These are phyloP conservation scores for Chalcosyrphus nemorum DNA, from an alignment of 2,888 invertebrate genomes.

Conservation along the genomic window DNA sequence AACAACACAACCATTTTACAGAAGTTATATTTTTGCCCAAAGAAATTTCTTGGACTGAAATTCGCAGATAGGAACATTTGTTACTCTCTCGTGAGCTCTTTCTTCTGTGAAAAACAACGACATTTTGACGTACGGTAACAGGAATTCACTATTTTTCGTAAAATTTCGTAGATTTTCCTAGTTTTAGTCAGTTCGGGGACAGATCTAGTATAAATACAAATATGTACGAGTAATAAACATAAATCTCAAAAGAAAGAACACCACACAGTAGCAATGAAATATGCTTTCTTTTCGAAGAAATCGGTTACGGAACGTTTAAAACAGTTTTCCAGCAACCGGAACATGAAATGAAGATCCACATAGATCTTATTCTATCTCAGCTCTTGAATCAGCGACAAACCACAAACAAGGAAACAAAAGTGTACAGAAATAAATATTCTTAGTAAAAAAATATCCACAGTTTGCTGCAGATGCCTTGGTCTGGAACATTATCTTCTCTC, in stretches of 20 bases:
- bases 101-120: too few species aligned
- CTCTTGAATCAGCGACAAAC: neutral
- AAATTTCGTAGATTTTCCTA: too few species aligned
- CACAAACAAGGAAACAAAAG: neutral
- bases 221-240: too few species aligned
- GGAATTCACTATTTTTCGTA: too few species aligned
- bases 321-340: neutral
- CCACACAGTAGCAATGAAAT: neutral
- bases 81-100: too few species aligned
- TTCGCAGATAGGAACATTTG: too few species aligned
- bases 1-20: too few species aligned
- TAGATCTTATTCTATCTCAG: neutral
- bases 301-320: neutral
- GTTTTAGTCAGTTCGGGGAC: too few species aligned
- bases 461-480: conserved; percentile 22
- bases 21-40: too few species aligned
- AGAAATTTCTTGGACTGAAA: too few species aligned
- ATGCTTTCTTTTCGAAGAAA: neutral
- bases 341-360: neutral
- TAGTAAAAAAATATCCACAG: neutral
- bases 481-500: conserved; percentile 36
- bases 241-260: neutral
- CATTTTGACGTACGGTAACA: too few species aligned
- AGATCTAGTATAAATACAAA: too few species aligned
- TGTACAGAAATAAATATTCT: neutral